These are phyloP conservation scores for Ophioninae sp. DNA, from an alignment of 2,888 invertebrate genomes.

Conservation along the genomic window DNA sequence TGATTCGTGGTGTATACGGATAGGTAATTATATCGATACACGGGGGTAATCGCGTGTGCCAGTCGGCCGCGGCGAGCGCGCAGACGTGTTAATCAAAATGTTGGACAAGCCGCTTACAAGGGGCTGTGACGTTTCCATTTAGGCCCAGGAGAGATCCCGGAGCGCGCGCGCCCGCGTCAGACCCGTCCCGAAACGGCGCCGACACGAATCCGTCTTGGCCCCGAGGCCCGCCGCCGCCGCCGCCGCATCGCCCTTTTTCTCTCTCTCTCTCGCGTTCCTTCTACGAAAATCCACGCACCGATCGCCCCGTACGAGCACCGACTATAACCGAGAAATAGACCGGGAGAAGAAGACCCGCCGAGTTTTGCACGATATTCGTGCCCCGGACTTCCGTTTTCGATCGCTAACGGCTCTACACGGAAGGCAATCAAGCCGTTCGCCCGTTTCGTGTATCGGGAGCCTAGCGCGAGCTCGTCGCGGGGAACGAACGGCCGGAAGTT, in stretches of 20 bases:
- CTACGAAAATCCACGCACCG: constrained; percentile 23
- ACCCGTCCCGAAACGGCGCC: constrained; percentile 57
- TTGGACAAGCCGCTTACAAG: constrained; percentile 81
- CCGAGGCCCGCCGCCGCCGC: constrained; percentile 58
- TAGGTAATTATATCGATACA: constrained; percentile 25
- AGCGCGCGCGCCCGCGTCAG: constrained; percentile 63
- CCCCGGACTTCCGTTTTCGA: constrained; percentile 32
- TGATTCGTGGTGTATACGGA: constrained; percentile 5
- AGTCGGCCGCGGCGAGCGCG: constrained; percentile 54
- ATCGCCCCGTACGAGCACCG: constrained; percentile 49
- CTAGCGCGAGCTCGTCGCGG: neutral
- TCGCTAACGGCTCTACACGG: constrained; percentile 10
- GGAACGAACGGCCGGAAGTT: neutral
- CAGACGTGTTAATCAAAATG: constrained; percentile 81
- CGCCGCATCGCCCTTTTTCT: constrained; percentile 46
- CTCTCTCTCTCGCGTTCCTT: constrained; percentile 27
- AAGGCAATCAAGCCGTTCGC: neutral
- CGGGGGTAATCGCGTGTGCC: constrained; percentile 22
- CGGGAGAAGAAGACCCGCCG: neutral
- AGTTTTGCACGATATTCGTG: constrained; percentile 40
- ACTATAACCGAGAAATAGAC: constrained; percentile 28
- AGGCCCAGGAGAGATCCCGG: constrained; percentile 67
- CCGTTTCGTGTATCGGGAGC: neutral
- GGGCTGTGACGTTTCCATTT: constrained; percentile 80
- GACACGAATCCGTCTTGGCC: constrained; percentile 62